A percentile compares a stretch with the other conserved stretches of the same genome.
These are phyloP conservation scores for Agrochola circellaris DNA, from an alignment of 2,888 invertebrate genomes.

Conservation along the genomic window DNA sequence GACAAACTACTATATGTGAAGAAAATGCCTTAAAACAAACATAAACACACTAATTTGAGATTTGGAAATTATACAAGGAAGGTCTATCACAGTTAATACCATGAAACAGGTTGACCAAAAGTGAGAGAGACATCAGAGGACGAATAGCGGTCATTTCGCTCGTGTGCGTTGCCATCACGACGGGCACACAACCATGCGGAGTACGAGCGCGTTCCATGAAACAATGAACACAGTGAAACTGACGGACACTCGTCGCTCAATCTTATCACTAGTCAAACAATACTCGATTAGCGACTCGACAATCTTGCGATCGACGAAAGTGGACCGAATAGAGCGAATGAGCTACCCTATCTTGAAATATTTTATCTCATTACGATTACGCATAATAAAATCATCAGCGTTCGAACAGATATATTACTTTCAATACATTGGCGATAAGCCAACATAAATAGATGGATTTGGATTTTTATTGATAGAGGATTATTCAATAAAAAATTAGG, in stretches of 20 bases:
- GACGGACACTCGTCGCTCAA: constrained; percentile 45
- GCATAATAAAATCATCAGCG: constrained; percentile 38
- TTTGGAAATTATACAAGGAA: constrained; percentile 32
- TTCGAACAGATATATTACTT: constrained; percentile 37
- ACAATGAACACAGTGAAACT: constrained; percentile 56
- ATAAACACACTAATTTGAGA: constrained; percentile 20
- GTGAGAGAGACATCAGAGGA: constrained; percentile 66
- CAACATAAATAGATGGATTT: constrained; percentile 55
- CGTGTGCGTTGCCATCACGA: constrained; percentile 53
- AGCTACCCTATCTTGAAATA: constrained; percentile 30
- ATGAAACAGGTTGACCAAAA: constrained; percentile 65
- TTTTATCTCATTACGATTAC: constrained; percentile 50
- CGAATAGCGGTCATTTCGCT: constrained; percentile 70
- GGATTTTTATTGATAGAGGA: constrained; percentile 44
- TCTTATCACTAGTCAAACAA: constrained; percentile 61
- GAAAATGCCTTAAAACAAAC: constrained; percentile 23
- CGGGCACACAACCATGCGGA: constrained; percentile 27
- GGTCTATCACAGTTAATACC: constrained; percentile 54
- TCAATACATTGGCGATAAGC: constrained; percentile 60
- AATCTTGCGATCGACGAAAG: constrained; percentile 39
- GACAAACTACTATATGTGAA: constrained; percentile 10
- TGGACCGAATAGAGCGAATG: constrained; percentile 14
- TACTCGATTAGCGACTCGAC: constrained; percentile 48
- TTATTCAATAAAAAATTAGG: constrained; percentile 21
- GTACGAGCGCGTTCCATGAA: constrained; percentile 50